A percentile compares a stretch with the other conserved stretches of the same genome.
Evolutionary conservation across 2,113 vertebrate species (phyloP).

Genomic region (Pogonocichla stellata): DNA sequence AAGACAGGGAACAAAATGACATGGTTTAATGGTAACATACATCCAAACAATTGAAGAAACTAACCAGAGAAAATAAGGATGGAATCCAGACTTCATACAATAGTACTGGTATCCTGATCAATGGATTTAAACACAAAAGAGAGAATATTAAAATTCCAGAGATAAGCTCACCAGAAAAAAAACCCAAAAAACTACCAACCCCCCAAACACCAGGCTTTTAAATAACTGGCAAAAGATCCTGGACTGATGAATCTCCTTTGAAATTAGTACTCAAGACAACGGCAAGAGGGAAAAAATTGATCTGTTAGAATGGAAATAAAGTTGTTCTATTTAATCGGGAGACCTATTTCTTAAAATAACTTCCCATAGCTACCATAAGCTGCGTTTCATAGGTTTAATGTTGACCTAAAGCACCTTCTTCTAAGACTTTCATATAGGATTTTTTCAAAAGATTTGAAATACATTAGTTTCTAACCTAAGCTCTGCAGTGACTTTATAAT

Average conservation of each 20-base stretch:
- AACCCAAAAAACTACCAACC: neutral
- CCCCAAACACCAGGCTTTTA: neutral
- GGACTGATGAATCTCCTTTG: neutral
- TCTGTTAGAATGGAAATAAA: neutral
- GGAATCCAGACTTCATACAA: neutral
- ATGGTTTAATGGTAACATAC: neutral
- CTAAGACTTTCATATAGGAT: neutral
- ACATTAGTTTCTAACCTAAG: neutral
- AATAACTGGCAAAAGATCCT: neutral
- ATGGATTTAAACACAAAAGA: neutral
- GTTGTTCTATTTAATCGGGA: neutral
- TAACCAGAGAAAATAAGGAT: neutral
- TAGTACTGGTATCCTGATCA: neutral
- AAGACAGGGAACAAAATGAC: neutral
- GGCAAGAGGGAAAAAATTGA: neutral
- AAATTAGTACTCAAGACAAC: neutral
- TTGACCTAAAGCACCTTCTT: neutral
- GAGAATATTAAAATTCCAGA: neutral
- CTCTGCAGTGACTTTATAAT: neutral
- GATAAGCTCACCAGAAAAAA: neutral
- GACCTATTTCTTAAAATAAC: neutral
- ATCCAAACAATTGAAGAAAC: neutral
- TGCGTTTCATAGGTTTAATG: neutral
- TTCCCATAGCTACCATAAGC: constrained; percentile 10
- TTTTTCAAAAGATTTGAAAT: neutral